Evolutionary conservation across 2,113 vertebrate genomes (phyloP).

Genomic region (Anas platyrhynchos): DNA sequence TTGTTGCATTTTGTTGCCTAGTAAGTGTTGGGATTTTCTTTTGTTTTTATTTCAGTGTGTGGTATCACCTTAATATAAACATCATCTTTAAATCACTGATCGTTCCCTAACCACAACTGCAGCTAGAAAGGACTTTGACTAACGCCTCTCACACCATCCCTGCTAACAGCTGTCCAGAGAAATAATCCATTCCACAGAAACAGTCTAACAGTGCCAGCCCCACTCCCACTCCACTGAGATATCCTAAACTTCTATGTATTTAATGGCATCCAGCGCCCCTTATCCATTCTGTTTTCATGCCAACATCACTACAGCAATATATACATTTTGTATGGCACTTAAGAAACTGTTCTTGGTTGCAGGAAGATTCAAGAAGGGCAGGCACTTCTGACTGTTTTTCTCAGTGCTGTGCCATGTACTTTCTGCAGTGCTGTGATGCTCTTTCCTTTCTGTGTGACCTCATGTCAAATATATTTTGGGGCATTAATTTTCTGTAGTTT

Average conservation of each 20-base stretch:
- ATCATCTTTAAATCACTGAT: neutral
- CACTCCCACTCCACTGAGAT: rapidly evolving
- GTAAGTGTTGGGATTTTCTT: neutral
- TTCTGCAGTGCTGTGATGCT: neutral
- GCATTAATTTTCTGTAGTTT: neutral
- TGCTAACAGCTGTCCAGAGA: neutral
- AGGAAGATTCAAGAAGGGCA: neutral
- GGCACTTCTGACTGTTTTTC: neutral
- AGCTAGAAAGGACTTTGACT: neutral
- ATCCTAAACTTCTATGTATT: neutral
- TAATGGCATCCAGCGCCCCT: neutral
- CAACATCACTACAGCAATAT: neutral
- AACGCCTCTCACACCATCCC: neutral
- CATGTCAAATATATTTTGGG: neutral
- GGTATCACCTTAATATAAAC: neutral
- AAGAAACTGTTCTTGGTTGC: neutral
- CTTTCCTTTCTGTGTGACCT: neutral
- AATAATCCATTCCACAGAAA: neutral
- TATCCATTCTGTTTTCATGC: neutral
- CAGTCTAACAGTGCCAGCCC: neutral
- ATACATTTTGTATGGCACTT: neutral
- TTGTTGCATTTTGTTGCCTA: neutral
- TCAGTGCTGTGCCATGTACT: neutral
- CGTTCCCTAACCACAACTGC: neutral
- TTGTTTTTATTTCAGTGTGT: neutral